phyloP scores from a whole-genome alignment of 2,113 vertebrate genomes.

The Callospermophilus lateralis region DNA sequence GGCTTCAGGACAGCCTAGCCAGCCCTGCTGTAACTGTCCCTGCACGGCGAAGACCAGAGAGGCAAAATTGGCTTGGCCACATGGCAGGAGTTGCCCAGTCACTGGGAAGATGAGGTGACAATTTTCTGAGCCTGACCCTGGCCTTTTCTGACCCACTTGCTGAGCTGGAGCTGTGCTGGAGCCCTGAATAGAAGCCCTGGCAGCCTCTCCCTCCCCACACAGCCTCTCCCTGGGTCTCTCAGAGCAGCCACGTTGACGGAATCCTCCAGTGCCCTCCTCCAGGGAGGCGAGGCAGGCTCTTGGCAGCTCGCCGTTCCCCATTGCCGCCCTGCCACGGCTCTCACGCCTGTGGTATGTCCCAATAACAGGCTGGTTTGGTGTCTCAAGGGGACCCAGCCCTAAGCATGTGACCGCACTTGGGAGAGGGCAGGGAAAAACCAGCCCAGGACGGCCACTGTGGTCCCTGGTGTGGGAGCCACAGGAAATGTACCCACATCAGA shows the following conservation, averaged over 20 bases:
- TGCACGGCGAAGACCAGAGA: not conserved
- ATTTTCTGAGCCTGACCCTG: not conserved
- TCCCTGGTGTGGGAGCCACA: not conserved
- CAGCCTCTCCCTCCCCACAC: not conserved
- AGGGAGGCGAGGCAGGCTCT: slow-evolving; percentile 14
- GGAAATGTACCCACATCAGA: not conserved
- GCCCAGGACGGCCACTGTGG: not conserved
- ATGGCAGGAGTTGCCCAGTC: not conserved
- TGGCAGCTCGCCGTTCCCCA: not conserved
- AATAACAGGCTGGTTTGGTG: slow-evolving; percentile 71
- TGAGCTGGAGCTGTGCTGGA: not conserved
- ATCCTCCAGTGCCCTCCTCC: slow-evolving; percentile 51
- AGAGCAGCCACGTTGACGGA: slow-evolving; percentile 68
- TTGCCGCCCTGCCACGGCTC: slow-evolving; percentile 38
- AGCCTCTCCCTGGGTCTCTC: not conserved
- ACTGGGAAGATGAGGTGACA: not conserved
- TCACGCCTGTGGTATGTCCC: slow-evolving; percentile 71
- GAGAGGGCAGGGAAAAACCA: not conserved
- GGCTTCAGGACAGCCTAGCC: not conserved
- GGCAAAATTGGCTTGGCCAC: not conserved
- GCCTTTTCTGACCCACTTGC: not conserved
- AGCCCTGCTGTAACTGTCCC: not conserved
- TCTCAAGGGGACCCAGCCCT: slow-evolving; percentile 54
- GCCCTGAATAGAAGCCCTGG: accelerated
- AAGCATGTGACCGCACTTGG: not conserved